Base-by-base conservation (phyloP, 2,797 vertebrate species). In the Poliocrania exsul region DNA sequence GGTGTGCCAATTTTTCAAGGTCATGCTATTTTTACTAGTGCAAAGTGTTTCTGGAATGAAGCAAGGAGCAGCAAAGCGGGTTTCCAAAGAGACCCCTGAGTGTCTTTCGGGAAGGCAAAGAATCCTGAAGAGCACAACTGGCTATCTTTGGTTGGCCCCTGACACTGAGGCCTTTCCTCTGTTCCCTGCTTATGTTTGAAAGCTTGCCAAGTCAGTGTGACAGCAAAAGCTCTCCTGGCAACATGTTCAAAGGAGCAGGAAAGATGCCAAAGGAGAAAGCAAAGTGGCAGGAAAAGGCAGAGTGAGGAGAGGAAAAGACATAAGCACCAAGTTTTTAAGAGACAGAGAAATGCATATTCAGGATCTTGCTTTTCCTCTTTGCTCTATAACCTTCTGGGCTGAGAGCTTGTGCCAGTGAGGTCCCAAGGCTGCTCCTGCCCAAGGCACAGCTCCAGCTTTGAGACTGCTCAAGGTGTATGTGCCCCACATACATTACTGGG, bases 201-300 rank as follows among this genome's bases (percentile, higher is more conserved):
- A 54, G 46, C 65, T 57, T 50, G 42, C 75, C 1, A 17, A 86
- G 37, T 14, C 35, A 91, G 46, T 44, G 33, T 88, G 88, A 78
- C 89, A 86, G 75, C 0, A 0, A 1, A 8, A 81, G 58, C 40
- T 93, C 50, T 83, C 69, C 65, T 5, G 29, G 69, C 57, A 78
- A 9, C 0, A 0, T 38, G 29, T 79, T 96, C 73, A 91, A 56
- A 95, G 62, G 80, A 90, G 42, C 65, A 90, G 80, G 60, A 77
- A 91, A 88, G 49, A 78, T 89, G 81, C 75, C 81, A 91, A 53
- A 82, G 51, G 75, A 94, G 87, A 95, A 92, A 93, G 92, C 54
- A 54, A 93, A 90, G 86, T 66, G 86, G 35, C 80, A 93, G 80
- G 77, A 92, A 90, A 78, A 93, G 66, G 37, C 72, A 81, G 47